Base-by-base conservation (phyloP, 2,888 invertebrate genomes). In the Serripes groenlandicus region DNA sequence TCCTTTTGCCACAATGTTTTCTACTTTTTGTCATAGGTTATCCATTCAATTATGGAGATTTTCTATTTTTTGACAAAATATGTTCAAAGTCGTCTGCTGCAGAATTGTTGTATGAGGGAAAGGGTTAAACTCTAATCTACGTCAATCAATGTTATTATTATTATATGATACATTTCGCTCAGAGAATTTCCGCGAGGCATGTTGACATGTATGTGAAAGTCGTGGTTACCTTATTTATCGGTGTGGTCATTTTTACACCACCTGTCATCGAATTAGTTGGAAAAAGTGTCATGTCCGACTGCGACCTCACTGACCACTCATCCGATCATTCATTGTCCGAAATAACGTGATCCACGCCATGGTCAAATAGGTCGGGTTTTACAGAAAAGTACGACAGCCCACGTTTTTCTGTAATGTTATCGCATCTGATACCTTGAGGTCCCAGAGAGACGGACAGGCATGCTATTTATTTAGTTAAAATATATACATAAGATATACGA, bases 181-280 rank as follows among this genome's bases (percentile, higher is more conserved):
- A n/a, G n/a, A n/a, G n/a, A n/a, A n/a, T 54, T 21, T 54, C 23
- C 42, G 11, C 9, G 18, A 42, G 9, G 21, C 23, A 56, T 23
- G 42, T 66, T 66, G 42, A 66, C 66, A 66, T 66, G 11, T 1
- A 42, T 66, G 66, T 66, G 66, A 66, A 66, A 42, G 23, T n/a
- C 23, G 66, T 23, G 34, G 66, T 28, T 35, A 35, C 66, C 42
- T 35, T 66, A 37, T 66, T 34, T 23, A 42, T n/a, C 35, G 37
- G 15, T 23, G 42, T 66, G 66, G 66, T 42, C 42, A 66, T 66
- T 66, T 66, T 66, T 66, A 66, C 66, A 42, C 66, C 66, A 66
- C 21, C 34, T 42, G 66, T 66, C 66, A 66, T 66, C 66, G 34
- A 11, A 34, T 62, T 62, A 23, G 23, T 5, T 42, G 42, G 42